phyloP scores from a whole-genome alignment of 2,888 invertebrate species.

The Hypomecis punctinalis region DNA sequence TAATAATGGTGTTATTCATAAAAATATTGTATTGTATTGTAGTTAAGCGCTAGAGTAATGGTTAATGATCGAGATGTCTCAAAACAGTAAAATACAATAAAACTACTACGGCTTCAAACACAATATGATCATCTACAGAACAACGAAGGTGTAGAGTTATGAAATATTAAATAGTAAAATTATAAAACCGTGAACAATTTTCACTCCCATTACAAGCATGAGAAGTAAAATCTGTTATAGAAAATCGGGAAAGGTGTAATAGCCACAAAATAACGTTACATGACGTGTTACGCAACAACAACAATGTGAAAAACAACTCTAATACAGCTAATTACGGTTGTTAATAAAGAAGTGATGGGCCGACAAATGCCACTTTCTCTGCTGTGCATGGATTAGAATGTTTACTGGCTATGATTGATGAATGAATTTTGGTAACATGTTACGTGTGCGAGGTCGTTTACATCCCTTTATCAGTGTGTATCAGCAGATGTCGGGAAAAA shows the following conservation, averaged over 20 bases:
- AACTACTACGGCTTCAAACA: no score
- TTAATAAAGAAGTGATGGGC: slow-evolving; percentile 1
- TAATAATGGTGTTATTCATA: no score
- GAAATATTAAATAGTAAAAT: no score
- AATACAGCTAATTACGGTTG: slow-evolving; percentile 7
- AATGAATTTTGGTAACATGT: background rate
- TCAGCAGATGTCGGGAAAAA: no score
- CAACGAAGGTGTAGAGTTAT: no score
- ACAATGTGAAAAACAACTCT: slow-evolving; percentile 9
- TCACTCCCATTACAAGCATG: background rate
- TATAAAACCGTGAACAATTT: background rate
- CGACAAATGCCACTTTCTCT: slow-evolving; percentile 8
- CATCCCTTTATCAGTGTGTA: no score
- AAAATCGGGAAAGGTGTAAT: slow-evolving; percentile 5
- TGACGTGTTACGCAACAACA: background rate
- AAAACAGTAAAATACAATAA: no score
- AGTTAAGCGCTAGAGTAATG: no score
- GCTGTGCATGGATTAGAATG: background rate
- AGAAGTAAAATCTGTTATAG: background rate
- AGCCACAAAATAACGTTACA: slow-evolving; percentile 4
- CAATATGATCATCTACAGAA: no score
- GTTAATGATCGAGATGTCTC: no score
- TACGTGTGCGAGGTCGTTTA: background rate
- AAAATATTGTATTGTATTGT: no score
- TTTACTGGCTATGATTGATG: background rate